Evolutionary conservation across 2,797 vertebrate species (phyloP), one percentile per base, ranked within the genome.

Genomic region (Paguma larvata): DNA sequence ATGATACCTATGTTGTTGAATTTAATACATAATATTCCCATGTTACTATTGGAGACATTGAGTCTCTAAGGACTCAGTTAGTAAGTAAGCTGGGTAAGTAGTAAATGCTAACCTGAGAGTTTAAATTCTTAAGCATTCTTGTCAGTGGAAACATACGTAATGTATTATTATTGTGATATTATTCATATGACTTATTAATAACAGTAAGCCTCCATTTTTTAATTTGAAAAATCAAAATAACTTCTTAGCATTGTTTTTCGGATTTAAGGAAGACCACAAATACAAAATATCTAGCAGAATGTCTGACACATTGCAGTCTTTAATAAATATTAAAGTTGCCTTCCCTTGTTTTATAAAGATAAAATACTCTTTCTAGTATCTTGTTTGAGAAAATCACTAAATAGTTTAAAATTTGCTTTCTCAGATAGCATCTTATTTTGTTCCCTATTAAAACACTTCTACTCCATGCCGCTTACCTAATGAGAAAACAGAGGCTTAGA

Each of bases 211-310:
- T 80, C 6, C 27, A 38, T 30, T 85, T 96, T 86, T 96, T 27
- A 62, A 62, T 62, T 95, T 93, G 18, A 34, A 87, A 89, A 80
- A 88, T 63, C 12, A 79, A 92, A 94, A 75, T 51, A 88, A 51
- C 30, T 34, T 34, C 44, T 34, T 85, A 72, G 7, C 15, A 2
- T 62, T 84, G 23, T 8, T 70, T 72, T 93, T 51, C 30, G 77
- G 18, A 83, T 85, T 79, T 88, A 79, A 62, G 46, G 72, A 92
- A 83, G 59, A 27, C 53, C 27, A 56, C 19, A 34, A 87, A 7
- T 27, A 0, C 51, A 44, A 83, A 75, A 23, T 75, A 75, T 32
- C 15, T 91, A 44, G 10, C 1, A 19, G 12, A 80, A 32, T 65
- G 9, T 68, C 46, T 90, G 8, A 48, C 11, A 75, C 30, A 27